Evolutionary conservation across 2,888 invertebrate species (phyloP), one percentile per base, ranked within the genome.

Genomic region (Eustalomyia histrio): DNA sequence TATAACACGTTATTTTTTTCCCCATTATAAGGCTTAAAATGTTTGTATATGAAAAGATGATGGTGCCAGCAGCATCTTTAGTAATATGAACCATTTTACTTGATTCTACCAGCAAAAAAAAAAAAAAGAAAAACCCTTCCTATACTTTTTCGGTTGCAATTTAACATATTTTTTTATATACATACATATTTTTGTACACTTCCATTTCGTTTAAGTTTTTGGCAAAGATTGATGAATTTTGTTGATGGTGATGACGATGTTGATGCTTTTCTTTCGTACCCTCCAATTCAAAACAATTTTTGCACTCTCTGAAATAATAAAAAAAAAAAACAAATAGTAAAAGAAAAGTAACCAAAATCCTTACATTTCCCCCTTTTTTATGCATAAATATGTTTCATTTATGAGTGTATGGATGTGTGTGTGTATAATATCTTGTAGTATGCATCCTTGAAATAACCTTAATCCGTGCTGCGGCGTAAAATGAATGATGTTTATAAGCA

Each of bases 151-250:
- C 33, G 58, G 58, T 35, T 81, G 81, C 61, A 78, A 74, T 74
- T 81, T 67, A 55, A 73, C 55, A 57, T 53, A 60, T 76, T 81
- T 76, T 50, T 50, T 9, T 53, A 17, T 67, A 61, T 73, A 63
- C 64, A 35, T 67, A 68, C 52, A 65, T 64, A 72, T 73, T 75
- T 50, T 57, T 63, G 64, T n/a, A 43, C 67, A 71, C 72, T 75
- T 80, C 72, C 79, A 79, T 79, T 82, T 80, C 67, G 76, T 85
- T 84, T 85, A 88, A 89, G 86, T 87, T 88, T 88, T 88, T 89
- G 88, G 88, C 88, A 88, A 88, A 88, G 88, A 88, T 88, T 88
- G 88, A 88, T 88, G 88, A 88, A 89, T 88, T 87, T 87, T 87
- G 86, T 88, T 87, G 88, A 88, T 88, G 76, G 76, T 75, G 81